Evolutionary conservation across 2,797 vertebrate species (phyloP).

Genomic region (Danio kyathit): DNA sequence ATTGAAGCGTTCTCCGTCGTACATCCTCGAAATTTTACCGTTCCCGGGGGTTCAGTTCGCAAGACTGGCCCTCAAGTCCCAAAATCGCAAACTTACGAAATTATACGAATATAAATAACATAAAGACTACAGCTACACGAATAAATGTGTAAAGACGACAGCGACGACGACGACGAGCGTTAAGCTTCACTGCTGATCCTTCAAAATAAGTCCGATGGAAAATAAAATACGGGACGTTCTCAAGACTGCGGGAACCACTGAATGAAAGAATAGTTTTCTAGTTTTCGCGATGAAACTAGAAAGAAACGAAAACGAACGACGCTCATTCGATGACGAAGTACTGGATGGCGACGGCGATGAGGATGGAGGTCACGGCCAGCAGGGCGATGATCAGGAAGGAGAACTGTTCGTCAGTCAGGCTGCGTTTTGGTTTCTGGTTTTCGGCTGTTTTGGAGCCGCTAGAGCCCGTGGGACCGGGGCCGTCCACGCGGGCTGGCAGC

Average conservation of each 20-base stretch:
- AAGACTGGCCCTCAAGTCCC: constrained; percentile 75
- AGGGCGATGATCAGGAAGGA: constrained; percentile 95
- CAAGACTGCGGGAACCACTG: constrained; percentile 20
- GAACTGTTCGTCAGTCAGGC: constrained; percentile 94
- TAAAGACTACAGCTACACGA: constrained; percentile 73
- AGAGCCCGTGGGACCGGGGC: constrained; percentile 72
- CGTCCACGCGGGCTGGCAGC: constrained; percentile 85
- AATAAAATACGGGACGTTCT: constrained; percentile 65
- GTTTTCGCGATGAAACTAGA: neutral
- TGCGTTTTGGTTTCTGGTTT: constrained; percentile 79
- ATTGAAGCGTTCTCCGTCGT: constrained; percentile 64
- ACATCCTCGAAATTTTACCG: constrained; percentile 44
- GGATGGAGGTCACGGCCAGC: constrained; percentile 94
- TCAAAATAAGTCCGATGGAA: constrained; percentile 14
- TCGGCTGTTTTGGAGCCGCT: constrained; percentile 76
- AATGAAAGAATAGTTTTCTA: too few relatives aligned
- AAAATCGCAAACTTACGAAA: constrained; percentile 68
- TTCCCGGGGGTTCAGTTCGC: constrained; percentile 54
- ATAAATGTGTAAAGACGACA: constrained; percentile 60
- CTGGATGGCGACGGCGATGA: constrained; percentile 97
- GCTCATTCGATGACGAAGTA: constrained; percentile 98
- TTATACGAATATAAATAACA: constrained; percentile 78
- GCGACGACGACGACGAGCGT: constrained; percentile 36
- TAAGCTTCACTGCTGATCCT: constrained; percentile 55
- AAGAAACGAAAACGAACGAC: constrained; percentile 56